Percentiles rank a stretch among this genome's conserved stretches.
Evolutionary conservation across 2,888 invertebrate genomes (phyloP).

Genomic region (Atherix ibis): DNA sequence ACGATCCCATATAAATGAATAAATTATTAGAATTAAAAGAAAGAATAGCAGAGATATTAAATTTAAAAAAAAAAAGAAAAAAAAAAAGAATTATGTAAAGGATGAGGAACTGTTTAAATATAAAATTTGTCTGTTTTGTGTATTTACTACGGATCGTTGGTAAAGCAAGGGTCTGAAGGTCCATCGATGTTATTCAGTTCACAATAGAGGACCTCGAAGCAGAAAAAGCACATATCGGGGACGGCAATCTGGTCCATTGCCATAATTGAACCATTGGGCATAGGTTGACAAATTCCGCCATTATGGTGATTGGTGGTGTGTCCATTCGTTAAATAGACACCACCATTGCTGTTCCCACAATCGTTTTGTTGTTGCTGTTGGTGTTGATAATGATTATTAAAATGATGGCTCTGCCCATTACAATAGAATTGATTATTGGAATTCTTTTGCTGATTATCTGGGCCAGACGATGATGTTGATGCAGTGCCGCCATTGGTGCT

Average conservation of each 20-base stretch:
- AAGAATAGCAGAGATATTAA: too few species aligned
- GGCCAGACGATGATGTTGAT: constrained; percentile 15
- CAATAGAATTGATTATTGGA: background rate
- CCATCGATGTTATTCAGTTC: constrained; percentile 86
- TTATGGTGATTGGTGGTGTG: constrained; percentile 32
- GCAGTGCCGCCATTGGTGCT: constrained; percentile 9
- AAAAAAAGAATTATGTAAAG: background rate
- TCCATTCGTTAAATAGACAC: constrained; percentile 7
- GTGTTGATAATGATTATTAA: constrained; percentile 10
- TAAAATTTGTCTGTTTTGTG: too few species aligned
- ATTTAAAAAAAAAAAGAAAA: too few species aligned
- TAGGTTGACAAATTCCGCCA: constrained; percentile 3
- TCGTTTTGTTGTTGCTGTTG: constrained; percentile 9
- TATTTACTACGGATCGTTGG: constrained; percentile 86
- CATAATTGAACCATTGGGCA: constrained; percentile 14
- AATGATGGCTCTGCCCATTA: constrained; percentile 8
- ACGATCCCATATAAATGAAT: too few species aligned
- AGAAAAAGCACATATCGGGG: constrained; percentile 97
- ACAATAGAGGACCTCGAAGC: constrained; percentile 95
- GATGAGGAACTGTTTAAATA: too few species aligned
- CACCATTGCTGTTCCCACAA: constrained; percentile 1
- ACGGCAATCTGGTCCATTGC: constrained; percentile 46
- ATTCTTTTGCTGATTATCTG: constrained; percentile 16
- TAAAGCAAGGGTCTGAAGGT: constrained; percentile 81
- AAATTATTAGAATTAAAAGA: too few species aligned